Evolutionary conservation across 2,797 vertebrate species (phyloP), one percentile per base, ranked within the genome.

Genomic region (Nannoperca obscura): DNA sequence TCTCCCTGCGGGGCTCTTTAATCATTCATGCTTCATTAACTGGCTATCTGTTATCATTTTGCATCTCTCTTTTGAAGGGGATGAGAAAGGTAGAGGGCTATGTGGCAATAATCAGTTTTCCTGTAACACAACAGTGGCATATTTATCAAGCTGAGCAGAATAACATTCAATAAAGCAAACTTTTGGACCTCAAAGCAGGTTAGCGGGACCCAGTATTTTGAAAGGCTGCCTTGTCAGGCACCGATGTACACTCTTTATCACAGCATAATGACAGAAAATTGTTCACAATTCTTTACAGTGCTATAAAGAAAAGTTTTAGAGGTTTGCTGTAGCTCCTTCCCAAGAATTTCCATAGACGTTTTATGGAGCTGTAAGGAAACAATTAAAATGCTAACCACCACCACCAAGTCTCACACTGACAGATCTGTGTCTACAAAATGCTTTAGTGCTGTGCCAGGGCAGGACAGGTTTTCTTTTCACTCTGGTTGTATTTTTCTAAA

Each of bases 11-110:
- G 89, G 74, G 72, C 78, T 88, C 75, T 92, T 94, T 94, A 93
- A 95, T 96, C 95, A 93, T 94, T 92, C 70, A 85, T 68, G 71
- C 77, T 88, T 88, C 89, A 91, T 95, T 94, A 94, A 84, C 86
- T 82, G 93, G 80, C 84, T 86, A 89, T 90, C 68, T 87, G 70
- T 88, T 89, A 81, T 82, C 80, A 87, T 83, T 87, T 67, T 68
- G 77, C 54, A 76, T 78, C 59, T 83, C 65, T 82, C 70, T 71
- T 85, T 74, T 83, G 67, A 83, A 85, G 70, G 64, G 60, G 70
- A 82, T 58, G 77, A 79, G 59, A 52, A 74, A 79, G 76, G 81
- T 83, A 79, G 71, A 80, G 64, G 65, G 58, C 65, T 68, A 52
- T 71, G 66, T 85, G 77, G 86, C 76, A 79, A 79, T 67, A 89